Evolutionary conservation across 2,888 invertebrate genomes (phyloP).

Genomic region (Chymomyza amoena): DNA sequence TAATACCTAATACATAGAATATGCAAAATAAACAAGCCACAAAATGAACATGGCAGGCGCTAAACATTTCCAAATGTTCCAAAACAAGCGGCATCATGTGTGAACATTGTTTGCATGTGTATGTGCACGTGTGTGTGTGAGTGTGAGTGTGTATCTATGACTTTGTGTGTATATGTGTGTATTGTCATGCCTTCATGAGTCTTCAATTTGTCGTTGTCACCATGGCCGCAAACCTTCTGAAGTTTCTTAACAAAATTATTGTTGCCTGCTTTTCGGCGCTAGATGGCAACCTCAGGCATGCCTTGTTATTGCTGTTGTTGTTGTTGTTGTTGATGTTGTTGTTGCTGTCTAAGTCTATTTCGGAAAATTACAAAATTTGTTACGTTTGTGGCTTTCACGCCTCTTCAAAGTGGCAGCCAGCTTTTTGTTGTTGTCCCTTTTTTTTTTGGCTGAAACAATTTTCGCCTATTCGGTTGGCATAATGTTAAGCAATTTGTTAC

Average conservation of each 20-base stretch:
- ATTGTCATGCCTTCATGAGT: slow-evolving; percentile 18
- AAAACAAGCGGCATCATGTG: not conserved
- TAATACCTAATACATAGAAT: slow-evolving; percentile 29
- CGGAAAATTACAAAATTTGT: slow-evolving; percentile 66
- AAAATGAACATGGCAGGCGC: slow-evolving; percentile 60
- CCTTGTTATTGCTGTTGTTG: not conserved
- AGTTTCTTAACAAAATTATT: slow-evolving; percentile 57
- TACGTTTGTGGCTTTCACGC: slow-evolving; percentile 70
- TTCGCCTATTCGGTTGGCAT: not conserved
- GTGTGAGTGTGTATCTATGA: not conserved
- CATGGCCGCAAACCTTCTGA: slow-evolving; percentile 36
- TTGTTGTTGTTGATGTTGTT: no score
- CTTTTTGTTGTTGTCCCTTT: not conserved
- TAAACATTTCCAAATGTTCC: slow-evolving; percentile 32
- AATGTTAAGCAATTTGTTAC: slow-evolving; percentile 43
- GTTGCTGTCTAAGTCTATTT: slow-evolving; percentile 55
- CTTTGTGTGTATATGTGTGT: not conserved
- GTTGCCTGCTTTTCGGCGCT: slow-evolving; percentile 55
- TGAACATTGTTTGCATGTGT: not conserved
- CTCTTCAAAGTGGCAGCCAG: slow-evolving; percentile 48
- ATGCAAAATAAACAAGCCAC: slow-evolving; percentile 67
- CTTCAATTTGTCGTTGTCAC: slow-evolving; percentile 52
- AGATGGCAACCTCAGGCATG: slow-evolving; percentile 10
- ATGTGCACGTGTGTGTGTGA: not conserved
- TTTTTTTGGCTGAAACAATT: not conserved